A percentile compares a stretch with the other conserved stretches of the same genome.
Conservation (phyloP, 2,888 invertebrate species). For the Ecdyonurus torrentis region DNA sequence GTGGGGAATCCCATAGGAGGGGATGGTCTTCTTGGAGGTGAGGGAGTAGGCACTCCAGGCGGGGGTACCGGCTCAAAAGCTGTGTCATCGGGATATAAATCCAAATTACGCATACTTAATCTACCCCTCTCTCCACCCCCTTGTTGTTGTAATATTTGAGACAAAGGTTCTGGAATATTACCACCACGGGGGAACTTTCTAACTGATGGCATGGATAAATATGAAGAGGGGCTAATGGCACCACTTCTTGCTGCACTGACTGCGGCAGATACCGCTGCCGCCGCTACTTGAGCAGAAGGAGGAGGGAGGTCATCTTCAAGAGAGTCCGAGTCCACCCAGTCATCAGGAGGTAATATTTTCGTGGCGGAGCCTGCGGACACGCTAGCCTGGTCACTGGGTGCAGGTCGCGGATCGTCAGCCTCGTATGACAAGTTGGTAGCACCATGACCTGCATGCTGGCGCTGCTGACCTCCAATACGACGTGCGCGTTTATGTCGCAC, state of each 20-base stretch:
- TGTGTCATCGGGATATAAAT: slow-evolving; percentile 20
- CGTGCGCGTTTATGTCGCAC: slow-evolving; percentile 22
- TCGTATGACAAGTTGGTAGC: slow-evolving; percentile 23
- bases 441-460: slow-evolving; percentile 15
- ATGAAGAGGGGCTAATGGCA: slow-evolving; percentile 43
- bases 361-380: not conserved
- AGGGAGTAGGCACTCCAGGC: not conserved
- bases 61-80: slow-evolving; percentile 6
- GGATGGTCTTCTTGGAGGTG: not conserved
- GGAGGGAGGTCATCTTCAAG: not conserved
- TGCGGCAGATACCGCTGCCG: not conserved
- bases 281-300: not conserved
- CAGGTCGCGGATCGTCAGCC: slow-evolving; percentile 16
- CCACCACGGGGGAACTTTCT: slow-evolving; percentile 62
- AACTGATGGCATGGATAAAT: slow-evolving; percentile 72
- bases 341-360: not conserved
- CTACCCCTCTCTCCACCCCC: slow-evolving; percentile 26
- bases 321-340: not conserved
- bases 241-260: not conserved
- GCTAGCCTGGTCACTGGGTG: not conserved
- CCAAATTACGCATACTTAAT: slow-evolving; percentile 53
- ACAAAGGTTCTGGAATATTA: slow-evolving; percentile 58
- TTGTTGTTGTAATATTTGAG: slow-evolving; percentile 58
- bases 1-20: not conserved
- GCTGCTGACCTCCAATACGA: slow-evolving; percentile 20